Conservation (phyloP, 2,797 vertebrate genomes). For the Phalanger gymnotis region DNA sequence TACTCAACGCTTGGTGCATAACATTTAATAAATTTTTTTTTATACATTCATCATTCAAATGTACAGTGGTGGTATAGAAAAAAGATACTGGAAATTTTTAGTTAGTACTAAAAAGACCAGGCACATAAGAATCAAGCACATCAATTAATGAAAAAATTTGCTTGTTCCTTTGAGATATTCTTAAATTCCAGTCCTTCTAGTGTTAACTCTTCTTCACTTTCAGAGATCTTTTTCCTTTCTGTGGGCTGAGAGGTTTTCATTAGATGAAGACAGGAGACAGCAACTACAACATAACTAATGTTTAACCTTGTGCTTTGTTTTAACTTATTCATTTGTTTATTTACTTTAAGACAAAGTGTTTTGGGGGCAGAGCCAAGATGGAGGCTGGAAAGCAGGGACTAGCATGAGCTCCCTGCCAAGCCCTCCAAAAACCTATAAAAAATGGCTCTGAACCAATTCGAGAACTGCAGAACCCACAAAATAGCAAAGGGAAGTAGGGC, state of each 20-base stretch:
- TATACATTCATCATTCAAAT: neutral
- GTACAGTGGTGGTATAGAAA: neutral
- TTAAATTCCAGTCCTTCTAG: neutral
- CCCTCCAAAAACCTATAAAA: too few species aligned
- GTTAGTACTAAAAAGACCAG: neutral
- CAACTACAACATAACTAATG: neutral
- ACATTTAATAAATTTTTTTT: neutral
- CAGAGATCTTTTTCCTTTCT: neutral
- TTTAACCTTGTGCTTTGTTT: neutral
- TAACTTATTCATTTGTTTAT: neutral
- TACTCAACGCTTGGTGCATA: neutral
- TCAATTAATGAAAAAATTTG: neutral
- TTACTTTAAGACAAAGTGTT: neutral
- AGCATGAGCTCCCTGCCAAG: too few species aligned
- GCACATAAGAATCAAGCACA: neutral
- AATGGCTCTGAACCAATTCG: too few species aligned
- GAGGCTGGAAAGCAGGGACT: too few species aligned
- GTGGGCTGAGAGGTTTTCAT: neutral
- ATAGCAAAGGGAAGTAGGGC: too few species aligned
- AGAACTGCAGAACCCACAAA: too few species aligned
- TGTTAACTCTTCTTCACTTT: neutral
- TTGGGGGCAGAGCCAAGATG: too few species aligned
- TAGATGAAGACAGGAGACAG: neutral
- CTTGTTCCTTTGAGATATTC: neutral
- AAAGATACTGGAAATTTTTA: neutral